These are phyloP conservation scores for Charanyca ferruginea DNA, from an alignment of 2,888 invertebrate species.

Conservation along the genomic window DNA sequence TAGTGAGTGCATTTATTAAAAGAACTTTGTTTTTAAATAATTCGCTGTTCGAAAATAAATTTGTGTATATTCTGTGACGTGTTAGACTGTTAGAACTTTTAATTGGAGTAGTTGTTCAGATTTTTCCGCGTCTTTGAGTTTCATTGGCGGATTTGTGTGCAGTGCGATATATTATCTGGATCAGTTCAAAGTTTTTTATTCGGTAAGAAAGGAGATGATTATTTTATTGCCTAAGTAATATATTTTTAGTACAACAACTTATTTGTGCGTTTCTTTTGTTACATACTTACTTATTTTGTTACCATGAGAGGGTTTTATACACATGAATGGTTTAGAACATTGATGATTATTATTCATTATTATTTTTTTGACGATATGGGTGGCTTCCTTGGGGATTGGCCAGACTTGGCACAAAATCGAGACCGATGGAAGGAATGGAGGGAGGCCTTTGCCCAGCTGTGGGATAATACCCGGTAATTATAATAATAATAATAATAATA, in stretches of 20 bases:
- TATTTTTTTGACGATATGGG: too few relatives aligned
- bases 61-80: slow-evolving; percentile 66
- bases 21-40: slow-evolving; percentile 24
- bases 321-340: neutral
- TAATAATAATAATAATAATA: too few relatives aligned
- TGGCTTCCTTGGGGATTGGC: too few relatives aligned
- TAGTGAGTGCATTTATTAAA: slow-evolving; percentile 56
- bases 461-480: too few relatives aligned
- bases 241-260: slow-evolving; percentile 21
- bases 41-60: slow-evolving; percentile 29
- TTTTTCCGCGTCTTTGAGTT: slow-evolving; percentile 66
- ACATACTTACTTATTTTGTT: slow-evolving; percentile 27
- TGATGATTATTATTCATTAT: too few relatives aligned
- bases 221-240: slow-evolving; percentile 21
- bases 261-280: slow-evolving; percentile 30
- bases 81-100: slow-evolving; percentile 65
- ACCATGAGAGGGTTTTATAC: neutral
- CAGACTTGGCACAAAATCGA: too few relatives aligned
- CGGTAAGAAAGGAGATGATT: slow-evolving; percentile 64
- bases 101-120: slow-evolving; percentile 66
- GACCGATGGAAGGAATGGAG: too few relatives aligned
- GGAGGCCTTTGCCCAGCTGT: too few relatives aligned
- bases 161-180: slow-evolving; percentile 69
- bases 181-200: slow-evolving; percentile 64
- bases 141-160: slow-evolving; percentile 69